These are phyloP conservation scores for Drosophila nigromelanica DNA, from an alignment of 1,140 invertebrate genomes.

Conservation along the genomic window DNA sequence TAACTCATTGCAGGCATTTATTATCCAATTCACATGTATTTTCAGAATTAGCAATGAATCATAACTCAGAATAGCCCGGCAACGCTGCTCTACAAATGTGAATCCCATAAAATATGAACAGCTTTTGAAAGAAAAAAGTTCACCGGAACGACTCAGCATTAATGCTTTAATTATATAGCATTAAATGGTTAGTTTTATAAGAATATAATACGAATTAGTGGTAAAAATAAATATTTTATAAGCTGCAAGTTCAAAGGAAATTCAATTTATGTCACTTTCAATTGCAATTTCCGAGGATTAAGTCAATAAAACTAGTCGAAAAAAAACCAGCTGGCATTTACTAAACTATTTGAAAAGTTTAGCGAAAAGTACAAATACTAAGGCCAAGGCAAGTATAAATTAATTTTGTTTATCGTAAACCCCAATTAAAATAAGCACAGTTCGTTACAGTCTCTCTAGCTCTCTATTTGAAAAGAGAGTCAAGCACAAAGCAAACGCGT, in stretches of 20 bases:
- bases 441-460: background rate
- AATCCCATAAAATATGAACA: background rate
- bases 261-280: background rate
- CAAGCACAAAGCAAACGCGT: constrained; percentile 37
- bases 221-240: background rate
- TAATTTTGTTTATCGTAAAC: background rate
- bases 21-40: background rate
- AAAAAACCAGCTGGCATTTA: background rate
- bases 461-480: background rate
- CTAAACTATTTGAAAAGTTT: background rate
- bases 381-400: constrained; percentile 14
- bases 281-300: too few relatives aligned
- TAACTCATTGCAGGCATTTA: background rate
- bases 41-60: background rate
- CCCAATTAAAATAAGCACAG: constrained; percentile 2
- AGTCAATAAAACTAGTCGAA: background rate
- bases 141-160: background rate
- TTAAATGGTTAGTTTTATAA: too few relatives aligned
- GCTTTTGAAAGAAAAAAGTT: background rate
- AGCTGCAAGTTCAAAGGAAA: background rate
- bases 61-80: background rate
- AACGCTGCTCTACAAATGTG: background rate
- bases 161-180: background rate
- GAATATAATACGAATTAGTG: too few relatives aligned
- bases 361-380: background rate